These are phyloP conservation scores for Microplitis mediator DNA, from an alignment of 1,140 invertebrate species.

Conservation along the genomic window DNA sequence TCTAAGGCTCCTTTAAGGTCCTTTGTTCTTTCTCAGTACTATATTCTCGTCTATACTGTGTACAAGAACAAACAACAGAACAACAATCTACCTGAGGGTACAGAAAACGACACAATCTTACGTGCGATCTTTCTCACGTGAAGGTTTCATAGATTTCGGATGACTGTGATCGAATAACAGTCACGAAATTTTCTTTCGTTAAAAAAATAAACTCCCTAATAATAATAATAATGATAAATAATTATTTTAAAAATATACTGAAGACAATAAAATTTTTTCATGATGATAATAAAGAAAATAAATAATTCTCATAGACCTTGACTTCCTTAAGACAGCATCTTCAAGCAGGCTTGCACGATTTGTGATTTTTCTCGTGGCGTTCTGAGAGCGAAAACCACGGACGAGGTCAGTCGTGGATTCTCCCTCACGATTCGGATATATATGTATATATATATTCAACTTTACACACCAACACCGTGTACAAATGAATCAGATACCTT, in stretches of 20 bases:
- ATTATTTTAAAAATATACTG: too few species aligned
- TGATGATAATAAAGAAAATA: neutral
- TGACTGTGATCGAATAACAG: neutral
- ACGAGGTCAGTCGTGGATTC: slow-evolving; percentile 12
- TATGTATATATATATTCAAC: neutral
- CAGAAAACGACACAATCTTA: neutral
- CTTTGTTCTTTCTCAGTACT: neutral
- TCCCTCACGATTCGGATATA: slow-evolving; percentile 6
- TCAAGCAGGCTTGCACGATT: slow-evolving; percentile 11
- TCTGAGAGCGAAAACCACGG: slow-evolving; percentile 9
- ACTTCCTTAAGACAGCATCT: neutral
- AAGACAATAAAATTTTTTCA: neutral
- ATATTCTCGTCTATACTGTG: neutral
- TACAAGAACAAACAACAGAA: neutral
- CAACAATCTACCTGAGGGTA: neutral
- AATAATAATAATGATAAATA: too few species aligned
- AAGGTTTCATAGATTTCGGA: slow-evolving; percentile 5
- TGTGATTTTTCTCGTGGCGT: slow-evolving; percentile 3
- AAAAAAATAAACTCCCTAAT: too few species aligned
- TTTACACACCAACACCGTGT: neutral
- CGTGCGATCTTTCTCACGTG: slow-evolving; percentile 13
- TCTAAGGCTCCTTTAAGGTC: neutral
- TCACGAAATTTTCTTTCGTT: neutral
- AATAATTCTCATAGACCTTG: neutral
- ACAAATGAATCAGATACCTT: too few species aligned